phyloP scores from a whole-genome alignment of 2,797 vertebrate genomes.

The Cynopterus sphinx region DNA sequence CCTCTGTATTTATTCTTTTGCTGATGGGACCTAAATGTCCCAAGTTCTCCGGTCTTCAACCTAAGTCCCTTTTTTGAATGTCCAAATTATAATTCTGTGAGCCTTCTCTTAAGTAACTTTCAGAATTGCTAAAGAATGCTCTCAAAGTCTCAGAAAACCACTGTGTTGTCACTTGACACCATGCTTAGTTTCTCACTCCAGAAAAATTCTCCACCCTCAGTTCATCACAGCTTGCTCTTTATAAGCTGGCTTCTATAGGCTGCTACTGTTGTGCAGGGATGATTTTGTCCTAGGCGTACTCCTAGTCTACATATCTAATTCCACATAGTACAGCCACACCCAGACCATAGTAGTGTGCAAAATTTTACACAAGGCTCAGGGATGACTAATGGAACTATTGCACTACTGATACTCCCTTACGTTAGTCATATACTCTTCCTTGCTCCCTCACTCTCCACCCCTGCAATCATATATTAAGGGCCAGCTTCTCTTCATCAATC shows the following conservation, averaged over 20 bases:
- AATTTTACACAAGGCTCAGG: neutral
- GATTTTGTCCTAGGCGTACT: neutral
- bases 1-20: neutral
- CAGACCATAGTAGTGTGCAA: neutral
- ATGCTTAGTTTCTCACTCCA: neutral
- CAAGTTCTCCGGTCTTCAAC: neutral
- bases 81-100: neutral
- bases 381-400: neutral
- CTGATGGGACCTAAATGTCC: neutral
- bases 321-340: neutral
- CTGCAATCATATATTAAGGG: neutral
- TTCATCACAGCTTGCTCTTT: neutral
- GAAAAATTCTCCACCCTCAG: neutral
- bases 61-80: neutral
- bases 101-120: neutral
- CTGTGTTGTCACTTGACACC: neutral
- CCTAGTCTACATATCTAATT: neutral
- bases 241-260: neutral
- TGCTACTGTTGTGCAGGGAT: neutral
- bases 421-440: too few species aligned
- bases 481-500: neutral
- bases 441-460: neutral
- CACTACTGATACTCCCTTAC: neutral
- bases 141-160: neutral
- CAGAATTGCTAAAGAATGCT: slow-evolving; percentile 40